Evolutionary conservation across 2,888 invertebrate genomes (phyloP).

Genomic region (Odontomyia ornata): DNA sequence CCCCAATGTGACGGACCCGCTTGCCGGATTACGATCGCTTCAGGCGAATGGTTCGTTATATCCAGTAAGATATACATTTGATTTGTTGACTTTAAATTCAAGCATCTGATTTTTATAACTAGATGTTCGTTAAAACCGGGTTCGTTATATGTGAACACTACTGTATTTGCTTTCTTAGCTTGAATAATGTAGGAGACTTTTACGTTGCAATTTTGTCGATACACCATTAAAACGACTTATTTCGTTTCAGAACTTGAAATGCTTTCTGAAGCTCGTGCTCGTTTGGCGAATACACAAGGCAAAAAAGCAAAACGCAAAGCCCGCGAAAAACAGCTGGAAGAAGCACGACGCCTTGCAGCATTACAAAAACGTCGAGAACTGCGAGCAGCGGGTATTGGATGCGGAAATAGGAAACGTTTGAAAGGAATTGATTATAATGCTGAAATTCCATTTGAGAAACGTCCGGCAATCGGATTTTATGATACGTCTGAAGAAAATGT

Average conservation of each 20-base stretch:
- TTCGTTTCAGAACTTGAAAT: conserved; percentile 89
- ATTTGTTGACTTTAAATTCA: too few relatives aligned
- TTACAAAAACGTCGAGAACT: conserved; percentile 97
- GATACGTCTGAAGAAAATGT: conserved; percentile 91
- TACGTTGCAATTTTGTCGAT: too few relatives aligned
- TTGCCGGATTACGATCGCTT: too few relatives aligned
- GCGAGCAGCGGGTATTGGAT: conserved; percentile 92
- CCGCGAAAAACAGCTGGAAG: conserved; percentile 97
- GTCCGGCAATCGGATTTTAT: conserved; percentile 91
- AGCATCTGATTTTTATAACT: too few relatives aligned
- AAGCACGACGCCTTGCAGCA: conserved; percentile 94
- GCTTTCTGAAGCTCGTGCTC: conserved; percentile 97
- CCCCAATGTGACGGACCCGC: too few relatives aligned
- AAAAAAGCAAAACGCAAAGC: conserved; percentile 92
- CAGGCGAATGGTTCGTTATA: too few relatives aligned
- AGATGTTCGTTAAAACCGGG: too few relatives aligned
- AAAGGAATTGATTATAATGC: conserved; percentile 96
- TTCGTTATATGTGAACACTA: too few relatives aligned
- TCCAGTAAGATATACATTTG: too few relatives aligned
- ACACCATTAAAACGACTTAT: neutral
- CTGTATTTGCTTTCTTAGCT: too few relatives aligned
- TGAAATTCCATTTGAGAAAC: conserved; percentile 97
- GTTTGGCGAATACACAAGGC: conserved; percentile 98
- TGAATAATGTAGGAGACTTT: too few relatives aligned
- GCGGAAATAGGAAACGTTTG: conserved; percentile 66